Base-by-base conservation (phyloP, 2,888 invertebrate species). In the Rhagonycha fulva region DNA sequence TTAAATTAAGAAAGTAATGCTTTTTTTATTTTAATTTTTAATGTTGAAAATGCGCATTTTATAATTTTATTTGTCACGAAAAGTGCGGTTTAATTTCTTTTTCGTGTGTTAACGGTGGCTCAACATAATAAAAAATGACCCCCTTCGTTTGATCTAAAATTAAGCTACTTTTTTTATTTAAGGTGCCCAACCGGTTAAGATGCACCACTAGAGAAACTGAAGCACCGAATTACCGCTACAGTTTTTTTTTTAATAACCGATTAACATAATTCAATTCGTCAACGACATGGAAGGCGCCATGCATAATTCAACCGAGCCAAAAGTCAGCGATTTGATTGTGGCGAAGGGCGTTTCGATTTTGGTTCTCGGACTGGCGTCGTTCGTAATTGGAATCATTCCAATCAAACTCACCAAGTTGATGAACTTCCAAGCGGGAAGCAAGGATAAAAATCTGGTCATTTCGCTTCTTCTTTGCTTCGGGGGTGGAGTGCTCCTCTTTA, bases 401-500 rank as follows among this genome's bases (percentile, higher is more conserved):
- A 82, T 87, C 19, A 87, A 85, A 82, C 80, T 88, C 70, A 83
- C 85, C 14, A 86, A 87, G 81, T 77, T 85, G 10, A 82, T 86
- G 47, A 85, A 86, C 68, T 82, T 87, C 62, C 85, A 86, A 79
- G 82, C 86, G 14, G 84, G 83, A 60, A 83, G 86, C 71, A 86
- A 86, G 30, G 86, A 86, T 76, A 87, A 90, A 84, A 89, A 90
- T 82, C 85, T 91, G 12, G 82, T 89, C 78, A 89, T 92, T 62
- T 91, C 91, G 3, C 84, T 92, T 79, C 85, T 92, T 71, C 87
- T 92, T 68, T 92, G 92, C 83, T 92, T 92, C 84, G 92, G 92
- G 14, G 92, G 92, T 24, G 93, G 93, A 14, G 92, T 93, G 9
- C 87, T 93, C 24, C 87, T 93, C 12, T 92, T 91, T 84, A 93